Base-by-base conservation (phyloP, 1,140 invertebrate species). In the Drosophila lowei region DNA sequence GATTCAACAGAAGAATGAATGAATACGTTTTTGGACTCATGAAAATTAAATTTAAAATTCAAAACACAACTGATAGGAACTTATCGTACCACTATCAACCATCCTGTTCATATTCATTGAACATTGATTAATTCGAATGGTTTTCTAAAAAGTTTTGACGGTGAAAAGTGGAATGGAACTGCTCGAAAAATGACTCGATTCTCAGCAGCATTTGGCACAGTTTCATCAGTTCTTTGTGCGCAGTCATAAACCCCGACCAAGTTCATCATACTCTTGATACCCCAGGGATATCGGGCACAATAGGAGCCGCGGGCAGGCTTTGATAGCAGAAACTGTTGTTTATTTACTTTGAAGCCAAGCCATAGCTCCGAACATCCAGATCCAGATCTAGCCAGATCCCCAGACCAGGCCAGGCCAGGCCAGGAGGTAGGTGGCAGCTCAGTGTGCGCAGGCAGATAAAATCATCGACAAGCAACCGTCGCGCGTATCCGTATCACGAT, bases 401-500 rank as follows among this genome's bases (percentile, higher is more conserved):
- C 28, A 28, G 28, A 28, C 28, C 28, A 2, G 23, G 3, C 23
- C 23, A 28, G 28, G 6, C 28, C 28, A 9, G 42, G 34, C 34
- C 4, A 38, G 34, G 34, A 53, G 30, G 28, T 15, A 49, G 60
- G 38, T 50, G 63, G 49, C 58, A 58, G 25, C 28, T 50, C 58
- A 54, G 38, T 71, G 52, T 56, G 78, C 50, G 68, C 59, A 62
- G 41, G 48, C 68, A 83, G 79, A 81, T 81, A 81, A 81, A 74
- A 81, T 83, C 79, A 81, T 81, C 68, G 66, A 83, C 62, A 70
- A 74, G 49, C 70, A 72, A 50, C 57, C 49, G 66, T 68, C 46
- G 52, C 79, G 73, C 79, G 73, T 77, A 83, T 72, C 78, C 61
- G 54, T 71, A 65, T 76, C 79, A 83, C 74, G 78, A 80, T 70